phyloP scores from a whole-genome alignment of 2,888 invertebrate species.

The Trissoscelio sp. region DNA sequence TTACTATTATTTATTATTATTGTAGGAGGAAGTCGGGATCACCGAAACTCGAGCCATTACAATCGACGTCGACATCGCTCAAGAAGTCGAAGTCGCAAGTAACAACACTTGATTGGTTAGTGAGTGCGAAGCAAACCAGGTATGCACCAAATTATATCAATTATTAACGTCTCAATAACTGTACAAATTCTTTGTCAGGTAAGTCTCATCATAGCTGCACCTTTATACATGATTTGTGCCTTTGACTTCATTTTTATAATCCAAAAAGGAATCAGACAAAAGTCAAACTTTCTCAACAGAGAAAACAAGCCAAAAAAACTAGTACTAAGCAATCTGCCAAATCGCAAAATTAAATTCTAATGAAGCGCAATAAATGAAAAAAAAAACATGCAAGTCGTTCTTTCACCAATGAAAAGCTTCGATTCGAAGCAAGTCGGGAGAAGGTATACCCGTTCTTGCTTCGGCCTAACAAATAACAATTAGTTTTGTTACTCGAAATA shows the following conservation, averaged over 20 bases:
- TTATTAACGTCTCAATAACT: constrained; percentile 83
- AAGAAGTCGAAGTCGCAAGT: constrained; percentile 83
- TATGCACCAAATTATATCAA: constrained; percentile 82
- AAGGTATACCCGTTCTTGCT: constrained; percentile 83
- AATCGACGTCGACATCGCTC: constrained; percentile 82
- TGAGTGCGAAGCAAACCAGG: constrained; percentile 83
- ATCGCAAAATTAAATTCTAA: constrained; percentile 19
- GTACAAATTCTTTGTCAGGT: constrained; percentile 83
- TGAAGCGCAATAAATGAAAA: no score
- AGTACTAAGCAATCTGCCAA: constrained; percentile 42
- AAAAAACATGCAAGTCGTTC: constrained; percentile 57
- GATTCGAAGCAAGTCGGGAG: constrained; percentile 80
- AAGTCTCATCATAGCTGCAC: constrained; percentile 82
- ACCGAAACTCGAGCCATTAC: constrained; percentile 80
- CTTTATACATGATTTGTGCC: constrained; percentile 77
- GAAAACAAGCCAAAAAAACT: constrained; percentile 31
- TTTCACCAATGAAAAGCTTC: constrained; percentile 46
- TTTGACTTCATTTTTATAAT: constrained; percentile 67
- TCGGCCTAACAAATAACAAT: constrained; percentile 72
- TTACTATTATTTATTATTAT: neutral
- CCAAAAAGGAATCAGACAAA: constrained; percentile 45
- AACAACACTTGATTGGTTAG: constrained; percentile 84
- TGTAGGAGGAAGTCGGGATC: constrained; percentile 79
- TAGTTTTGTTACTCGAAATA: constrained; percentile 65
- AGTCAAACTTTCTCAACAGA: constrained; percentile 15